Percentiles rank a stretch among this genome's conserved stretches.
Conservation (phyloP, 92 coral and sea anemone species). For the Zoanthus solanderi region DNA sequence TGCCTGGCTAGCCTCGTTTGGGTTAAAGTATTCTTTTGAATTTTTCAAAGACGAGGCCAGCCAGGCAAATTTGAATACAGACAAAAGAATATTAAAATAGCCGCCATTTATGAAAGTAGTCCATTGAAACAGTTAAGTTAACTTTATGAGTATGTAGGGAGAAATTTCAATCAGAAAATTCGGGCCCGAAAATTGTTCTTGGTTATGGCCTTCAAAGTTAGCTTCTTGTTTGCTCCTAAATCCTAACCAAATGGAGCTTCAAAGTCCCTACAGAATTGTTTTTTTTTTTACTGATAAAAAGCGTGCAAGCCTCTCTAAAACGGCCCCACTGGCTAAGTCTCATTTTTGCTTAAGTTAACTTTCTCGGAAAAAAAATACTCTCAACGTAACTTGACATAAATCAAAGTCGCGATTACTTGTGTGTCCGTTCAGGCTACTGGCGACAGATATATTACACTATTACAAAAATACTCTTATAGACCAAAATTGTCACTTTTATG, state of each 20-base stretch:
- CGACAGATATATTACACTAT: conserved; percentile 46
- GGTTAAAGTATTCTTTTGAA: no score
- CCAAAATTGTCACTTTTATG: conserved; percentile 29
- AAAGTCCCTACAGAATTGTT: not conserved
- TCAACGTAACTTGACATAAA: not conserved
- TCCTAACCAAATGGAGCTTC: not conserved
- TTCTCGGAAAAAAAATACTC: not conserved
- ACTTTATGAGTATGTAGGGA: no score
- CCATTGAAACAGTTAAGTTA: no score
- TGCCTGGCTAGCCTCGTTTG: no score
- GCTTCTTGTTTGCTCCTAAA: no score
- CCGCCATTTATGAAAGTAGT: no score
- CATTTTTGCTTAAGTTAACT: not conserved
- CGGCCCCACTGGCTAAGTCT: not conserved
- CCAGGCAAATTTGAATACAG: no score
- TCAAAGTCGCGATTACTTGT: conserved; percentile 13
- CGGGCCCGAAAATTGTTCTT: no score
- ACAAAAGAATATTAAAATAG: no score
- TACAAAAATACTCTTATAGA: conserved; percentile 54
- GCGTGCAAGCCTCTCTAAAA: not conserved
- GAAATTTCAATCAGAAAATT: no score
- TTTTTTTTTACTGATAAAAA: not conserved
- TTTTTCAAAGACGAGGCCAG: no score
- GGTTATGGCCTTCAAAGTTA: no score
- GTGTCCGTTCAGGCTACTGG: conserved; percentile 54